A percentile compares a stretch with the other conserved stretches of the same genome.
phyloP scores from a whole-genome alignment of 2,113 vertebrate genomes.

The Trichomycterus rosablanca region DNA sequence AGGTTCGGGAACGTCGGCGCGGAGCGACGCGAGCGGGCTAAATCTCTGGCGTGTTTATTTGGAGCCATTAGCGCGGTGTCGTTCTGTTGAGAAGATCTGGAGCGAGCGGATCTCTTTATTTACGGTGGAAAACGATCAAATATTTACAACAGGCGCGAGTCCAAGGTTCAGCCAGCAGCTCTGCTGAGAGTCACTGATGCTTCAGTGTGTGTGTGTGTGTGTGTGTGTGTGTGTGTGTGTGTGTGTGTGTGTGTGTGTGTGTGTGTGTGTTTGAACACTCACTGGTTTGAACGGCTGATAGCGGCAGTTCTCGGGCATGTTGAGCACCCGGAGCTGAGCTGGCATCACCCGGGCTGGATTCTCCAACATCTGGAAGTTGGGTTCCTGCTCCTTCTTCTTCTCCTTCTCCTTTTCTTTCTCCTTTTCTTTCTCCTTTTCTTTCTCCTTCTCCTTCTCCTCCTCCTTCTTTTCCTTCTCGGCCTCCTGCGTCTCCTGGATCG shows the following conservation, averaged over 20 bases:
- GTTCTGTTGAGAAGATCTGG: conserved; percentile 8
- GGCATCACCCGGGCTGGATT: conserved; percentile 96
- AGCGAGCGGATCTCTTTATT: conserved; percentile 17
- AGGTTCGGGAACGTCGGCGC: no score
- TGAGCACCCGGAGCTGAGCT: conserved; percentile 94
- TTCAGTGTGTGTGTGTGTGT: not conserved
- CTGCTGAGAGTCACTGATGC: not conserved
- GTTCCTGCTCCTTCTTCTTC: conserved; percentile 96
- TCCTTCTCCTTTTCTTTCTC: conserved; percentile 88
- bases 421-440: conserved; percentile 51
- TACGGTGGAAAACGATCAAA: conserved; percentile 19
- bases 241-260: not conserved
- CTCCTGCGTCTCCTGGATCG: conserved; percentile 87
- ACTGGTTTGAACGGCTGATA: conserved; percentile 95
- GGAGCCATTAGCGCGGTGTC: conserved; percentile 9
- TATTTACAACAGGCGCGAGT: conserved; percentile 15
- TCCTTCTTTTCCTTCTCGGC: conserved; percentile 84
- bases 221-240: not conserved
- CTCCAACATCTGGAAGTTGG: conserved; percentile 90
- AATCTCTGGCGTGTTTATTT: no score
- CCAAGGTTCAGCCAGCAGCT: conserved; percentile 7
- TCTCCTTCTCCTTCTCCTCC: conserved; percentile 54
- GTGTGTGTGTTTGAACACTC: not conserved
- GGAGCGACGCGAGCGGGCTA: no score
- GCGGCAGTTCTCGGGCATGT: conserved; percentile 87